Base-by-base conservation (phyloP, 1,140 invertebrate genomes). In the Papilio machaon region DNA sequence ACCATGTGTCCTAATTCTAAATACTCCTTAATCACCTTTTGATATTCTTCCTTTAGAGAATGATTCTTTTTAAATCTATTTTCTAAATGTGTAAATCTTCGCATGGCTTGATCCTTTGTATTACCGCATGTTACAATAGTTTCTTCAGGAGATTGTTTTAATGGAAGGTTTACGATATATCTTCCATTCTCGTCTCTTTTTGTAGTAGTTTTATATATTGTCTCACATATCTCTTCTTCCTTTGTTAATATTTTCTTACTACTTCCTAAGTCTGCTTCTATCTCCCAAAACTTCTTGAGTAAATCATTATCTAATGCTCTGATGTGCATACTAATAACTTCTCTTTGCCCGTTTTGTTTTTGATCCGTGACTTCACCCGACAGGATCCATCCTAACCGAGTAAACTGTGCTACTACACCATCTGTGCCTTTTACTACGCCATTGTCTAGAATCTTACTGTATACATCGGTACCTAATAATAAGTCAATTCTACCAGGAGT, bases 241-340 rank as follows among this genome's bases (percentile, higher is more conserved):
- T 83, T 82, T 73, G 83, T 81, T 54, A 73, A 81, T 81, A 77
- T 13, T 70, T 82, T 82, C 47, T 64, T 82, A 38, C 49, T 83
- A 67, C 52, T 82, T 35, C 84, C 81, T 76, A 54, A 54, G 10
- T 82, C 83, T 81, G 80, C 79, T 81, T 87, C 85, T 73, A 85
- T 73, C 82, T 87, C 85, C 86, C 86, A 86, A 58, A 87, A 87
- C 35, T 70, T 82, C 82, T 54, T 86, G 70, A 87, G 80, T 79
- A 84, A 74, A 73, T 85, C 70, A 73, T 85, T 84, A 23, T 86
- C 84, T 83, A 85, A 60, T 19, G 17, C 19, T 19, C 19, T 60
- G 4, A 19, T 60, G 54, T 60, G 54, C 54, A 60, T 60, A 60
- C n/a, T 60, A 19, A 19, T 60, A 19, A 60, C 79, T 81, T 64